Conservation (phyloP, 53 echinoderm and acorn worm genomes). For the Antedon mediterranea region DNA sequence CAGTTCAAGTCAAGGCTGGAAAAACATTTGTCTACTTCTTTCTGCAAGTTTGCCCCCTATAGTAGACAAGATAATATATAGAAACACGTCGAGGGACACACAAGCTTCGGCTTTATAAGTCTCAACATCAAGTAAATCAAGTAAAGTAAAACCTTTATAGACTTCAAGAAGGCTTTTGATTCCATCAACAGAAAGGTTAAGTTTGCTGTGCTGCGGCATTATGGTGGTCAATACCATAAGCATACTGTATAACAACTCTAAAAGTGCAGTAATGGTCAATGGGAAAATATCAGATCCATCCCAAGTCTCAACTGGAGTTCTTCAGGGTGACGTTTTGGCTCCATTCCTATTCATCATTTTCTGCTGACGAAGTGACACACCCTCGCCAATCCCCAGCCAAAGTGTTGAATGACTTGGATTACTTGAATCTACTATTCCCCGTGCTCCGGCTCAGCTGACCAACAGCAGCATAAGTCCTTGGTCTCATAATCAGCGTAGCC, state of each 20-base stretch:
- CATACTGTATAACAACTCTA: slow-evolving; percentile 10
- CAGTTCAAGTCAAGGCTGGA: no score
- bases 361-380: slow-evolving; percentile 9
- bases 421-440: background rate
- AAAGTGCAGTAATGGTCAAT: slow-evolving; percentile 9
- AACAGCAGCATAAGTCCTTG: background rate
- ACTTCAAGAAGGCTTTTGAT: no score
- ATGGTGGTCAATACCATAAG: slow-evolving; percentile 2
- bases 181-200: no score
- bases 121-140: no score
- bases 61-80: no score
- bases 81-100: no score
- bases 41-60: no score
- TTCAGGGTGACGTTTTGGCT: background rate
- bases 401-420: background rate
- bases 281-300: slow-evolving; percentile 10
- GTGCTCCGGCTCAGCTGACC: background rate
- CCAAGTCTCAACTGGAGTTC: slow-evolving; percentile 7
- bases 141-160: no score
- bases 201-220: no score
- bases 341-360: slow-evolving; percentile 14
- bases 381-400: slow-evolving; percentile 4
- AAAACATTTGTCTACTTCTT: no score
- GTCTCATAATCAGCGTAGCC: background rate
- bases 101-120: no score